Evolutionary conservation across 2,888 invertebrate genomes (phyloP).

Genomic region (Morpho achilles): DNA sequence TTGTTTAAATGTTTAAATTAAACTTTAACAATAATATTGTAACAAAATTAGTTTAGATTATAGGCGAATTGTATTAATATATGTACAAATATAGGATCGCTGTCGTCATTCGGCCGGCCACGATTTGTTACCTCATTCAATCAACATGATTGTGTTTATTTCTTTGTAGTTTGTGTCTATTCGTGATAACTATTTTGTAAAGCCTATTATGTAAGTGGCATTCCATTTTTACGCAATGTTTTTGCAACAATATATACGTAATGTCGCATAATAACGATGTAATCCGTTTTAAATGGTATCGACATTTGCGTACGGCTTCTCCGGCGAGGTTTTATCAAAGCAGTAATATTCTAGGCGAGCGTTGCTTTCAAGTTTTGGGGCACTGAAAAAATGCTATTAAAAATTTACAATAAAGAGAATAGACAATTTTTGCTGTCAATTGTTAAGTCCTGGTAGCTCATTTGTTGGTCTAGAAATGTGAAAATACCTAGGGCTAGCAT

Average conservation of each 20-base stretch:
- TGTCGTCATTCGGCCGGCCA: slow-evolving; percentile 17
- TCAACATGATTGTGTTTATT: slow-evolving; percentile 1
- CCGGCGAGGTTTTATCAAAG: neutral
- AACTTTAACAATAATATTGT: too few species aligned
- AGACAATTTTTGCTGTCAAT: too few species aligned
- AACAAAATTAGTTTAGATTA: too few species aligned
- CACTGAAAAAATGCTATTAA: too few species aligned
- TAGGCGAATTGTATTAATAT: too few species aligned
- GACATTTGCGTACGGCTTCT: slow-evolving; percentile 4
- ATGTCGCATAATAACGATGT: neutral
- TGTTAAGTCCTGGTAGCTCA: too few species aligned
- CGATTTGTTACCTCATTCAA: slow-evolving; percentile 3
- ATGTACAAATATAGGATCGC: neutral
- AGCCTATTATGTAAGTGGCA: neutral
- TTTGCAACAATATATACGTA: neutral
- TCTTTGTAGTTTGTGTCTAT: neutral
- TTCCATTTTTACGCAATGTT: slow-evolving; percentile 7
- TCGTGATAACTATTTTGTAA: neutral
- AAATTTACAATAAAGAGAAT: too few species aligned
- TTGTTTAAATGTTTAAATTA: too few species aligned
- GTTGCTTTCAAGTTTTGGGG: too few species aligned
- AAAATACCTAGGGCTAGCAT: too few species aligned
- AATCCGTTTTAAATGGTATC: slow-evolving; percentile 3
- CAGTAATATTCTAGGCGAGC: neutral
- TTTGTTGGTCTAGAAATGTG: too few species aligned